Base-by-base conservation (phyloP, 2,888 invertebrate genomes). In the Lasioglossum morio region DNA sequence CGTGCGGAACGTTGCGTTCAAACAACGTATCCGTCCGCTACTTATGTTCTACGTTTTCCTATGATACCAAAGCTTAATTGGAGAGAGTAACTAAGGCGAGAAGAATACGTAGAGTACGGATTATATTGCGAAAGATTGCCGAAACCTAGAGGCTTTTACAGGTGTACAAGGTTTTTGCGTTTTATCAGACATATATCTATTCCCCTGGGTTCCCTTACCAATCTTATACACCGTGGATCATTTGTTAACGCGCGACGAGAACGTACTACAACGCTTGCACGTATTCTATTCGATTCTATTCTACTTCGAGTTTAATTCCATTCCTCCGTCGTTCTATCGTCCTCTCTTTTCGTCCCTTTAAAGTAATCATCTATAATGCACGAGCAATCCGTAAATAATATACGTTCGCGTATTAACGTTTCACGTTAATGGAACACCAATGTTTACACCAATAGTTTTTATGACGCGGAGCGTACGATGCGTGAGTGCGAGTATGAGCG, bases 381-480 rank as follows among this genome's bases (percentile, higher is more conserved):
- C 77, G 53, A 73, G 53, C 46, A 66, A 43, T 43, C 57, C 75
- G 40, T 57, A 46, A 77, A 60, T 77, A 74, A 43, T 70, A 30
- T 60, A 53, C 40, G 70, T 40, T 78, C 40, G 34, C 30, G 37
- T 63, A 0, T 72, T 60, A 30, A 66, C 66, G 76, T 72, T 40
- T 74, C 53, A 70, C 72, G 77, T 77, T 53, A 80, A 16, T 72
- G 60, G 48, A 85, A 88, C 81, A 73, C 34, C 34, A 34, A 66
- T 66, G 69, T 83, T 78, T 89, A 88, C 81, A 76, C 66, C 66
- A 34, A 66, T 66, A 72, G 81, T 78, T 10, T 78, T 70, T 72
- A 79, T 63, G 70, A 85, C 66, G 66, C 66, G 34, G 34, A 23
- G 34, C 30, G 66, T 34, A 66, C 37, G 63, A 63, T 16, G 30